A percentile compares a stretch with the other conserved stretches of the same genome.
Evolutionary conservation across 1,140 invertebrate species (phyloP).

Genomic region (Zaprionus capensis): DNA sequence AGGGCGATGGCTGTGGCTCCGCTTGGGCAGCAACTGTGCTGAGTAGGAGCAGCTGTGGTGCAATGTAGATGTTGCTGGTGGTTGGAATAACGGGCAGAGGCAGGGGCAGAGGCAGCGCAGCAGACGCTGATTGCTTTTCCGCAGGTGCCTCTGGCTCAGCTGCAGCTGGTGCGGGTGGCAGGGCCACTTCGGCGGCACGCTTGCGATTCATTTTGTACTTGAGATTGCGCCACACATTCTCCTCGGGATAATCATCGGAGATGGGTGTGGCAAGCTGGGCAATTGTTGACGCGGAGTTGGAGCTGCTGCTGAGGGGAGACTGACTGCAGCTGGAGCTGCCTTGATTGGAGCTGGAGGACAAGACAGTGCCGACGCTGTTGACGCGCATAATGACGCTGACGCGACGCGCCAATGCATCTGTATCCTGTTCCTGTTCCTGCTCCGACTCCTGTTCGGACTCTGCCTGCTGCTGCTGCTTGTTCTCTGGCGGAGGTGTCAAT

Average conservation of each 20-base stretch:
- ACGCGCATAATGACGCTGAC: conserved; percentile 92
- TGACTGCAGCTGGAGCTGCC: conserved; percentile 27
- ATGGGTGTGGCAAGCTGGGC: conserved; percentile 37
- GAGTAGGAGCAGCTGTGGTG: conserved; percentile 61
- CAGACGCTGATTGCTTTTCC: conserved; percentile 38
- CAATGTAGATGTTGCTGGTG: conserved; percentile 49
- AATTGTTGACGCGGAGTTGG: conserved; percentile 29
- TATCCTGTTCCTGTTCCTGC: conserved; percentile 42
- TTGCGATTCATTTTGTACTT: conserved; percentile 91
- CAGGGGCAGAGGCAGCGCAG: background rate
- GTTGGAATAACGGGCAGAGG: conserved; percentile 1
- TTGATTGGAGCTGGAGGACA: conserved; percentile 52
- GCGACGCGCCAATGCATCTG: conserved; percentile 60
- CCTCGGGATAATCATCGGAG: conserved; percentile 83
- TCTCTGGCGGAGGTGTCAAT: conserved; percentile 71
- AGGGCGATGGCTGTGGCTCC: conserved; percentile 35
- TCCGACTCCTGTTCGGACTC: conserved; percentile 30
- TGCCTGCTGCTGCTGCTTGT: conserved; percentile 33
- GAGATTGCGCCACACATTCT: conserved; percentile 89
- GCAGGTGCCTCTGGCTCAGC: conserved; percentile 10
- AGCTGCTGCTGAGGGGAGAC: conserved; percentile 5
- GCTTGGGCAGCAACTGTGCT: conserved; percentile 62
- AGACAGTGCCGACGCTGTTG: conserved; percentile 88
- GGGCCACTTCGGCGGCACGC: conserved; percentile 62
- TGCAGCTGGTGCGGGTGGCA: conserved; percentile 23